Evolutionary conservation across 2,888 invertebrate species (phyloP), one percentile per base, ranked within the genome.

Genomic region (Luperina testacea): DNA sequence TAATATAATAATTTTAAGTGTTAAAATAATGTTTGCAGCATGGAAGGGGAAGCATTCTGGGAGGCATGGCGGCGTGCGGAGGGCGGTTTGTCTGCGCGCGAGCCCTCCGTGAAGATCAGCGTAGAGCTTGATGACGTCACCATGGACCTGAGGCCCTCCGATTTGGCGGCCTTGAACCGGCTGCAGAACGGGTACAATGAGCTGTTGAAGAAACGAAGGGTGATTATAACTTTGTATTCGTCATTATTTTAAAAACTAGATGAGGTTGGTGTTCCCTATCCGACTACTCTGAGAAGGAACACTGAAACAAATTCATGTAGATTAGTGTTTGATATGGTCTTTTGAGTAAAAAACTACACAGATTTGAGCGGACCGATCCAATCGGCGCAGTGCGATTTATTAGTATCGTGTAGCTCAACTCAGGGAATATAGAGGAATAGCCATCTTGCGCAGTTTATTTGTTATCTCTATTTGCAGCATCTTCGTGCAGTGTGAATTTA

Each of bases 41-140:
- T 87, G n/a, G 90, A 93, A 45, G 11, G 93, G 24, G 92, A 94
- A 63, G 95, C 94, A 5, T 85, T 80, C 0, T 96, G 96, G 96
- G 95, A 96, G 72, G 89, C 93, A 11, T 96, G 96, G 95, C 92
- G 94, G 0, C 93, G 93, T 20, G 88, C 89, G 0, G 95, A 95
- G 69, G 91, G 92, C 0, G 93, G 92, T 0, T 9, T 77, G 0
- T 72, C 87, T 0, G 87, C 91, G 0, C 86, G 77, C 6, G 91
- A 92, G 48, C 95, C 96, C 0, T 86, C 89, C 0, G 80, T 95
- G 4, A 89, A 90, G 7, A 64, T 92, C 8, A 80, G 87, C 27
- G 1, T 95, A 0, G 95, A 95, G 59, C 42, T 94, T 0, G 96
- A 96, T 84, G 87, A 89, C 17, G 79, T 94, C 6, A 87, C 83